These are phyloP conservation scores for Corvus cornix DNA, from an alignment of 2,113 vertebrate genomes.

Conservation along the genomic window DNA sequence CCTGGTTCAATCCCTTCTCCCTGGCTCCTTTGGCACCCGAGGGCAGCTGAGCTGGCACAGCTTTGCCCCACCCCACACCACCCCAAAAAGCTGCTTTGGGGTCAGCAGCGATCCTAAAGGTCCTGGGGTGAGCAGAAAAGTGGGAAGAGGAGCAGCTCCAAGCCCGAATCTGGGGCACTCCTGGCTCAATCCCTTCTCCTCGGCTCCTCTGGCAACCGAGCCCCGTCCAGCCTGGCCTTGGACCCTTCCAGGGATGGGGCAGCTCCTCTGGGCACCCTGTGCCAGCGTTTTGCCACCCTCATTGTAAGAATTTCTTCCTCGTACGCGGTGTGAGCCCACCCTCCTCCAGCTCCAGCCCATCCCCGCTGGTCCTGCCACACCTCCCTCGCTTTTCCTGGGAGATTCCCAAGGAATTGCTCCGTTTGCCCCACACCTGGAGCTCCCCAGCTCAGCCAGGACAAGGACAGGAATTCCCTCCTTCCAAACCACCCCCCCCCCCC, in stretches of 20 bases:
- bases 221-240: background rate
- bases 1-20: background rate
- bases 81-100: background rate
- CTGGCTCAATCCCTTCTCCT: background rate
- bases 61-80: too few species aligned
- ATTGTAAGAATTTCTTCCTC: accelerated
- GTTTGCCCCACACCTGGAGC: background rate
- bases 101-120: background rate
- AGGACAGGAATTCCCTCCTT: background rate
- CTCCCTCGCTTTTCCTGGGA: background rate
- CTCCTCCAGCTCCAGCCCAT: background rate
- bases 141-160: background rate
- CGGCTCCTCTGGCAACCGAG: background rate
- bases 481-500: background rate
- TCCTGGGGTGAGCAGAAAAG: background rate
- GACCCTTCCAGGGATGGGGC: background rate
- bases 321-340: background rate
- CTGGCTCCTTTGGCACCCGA: too few species aligned
- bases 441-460: background rate
- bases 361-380: background rate
- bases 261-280: background rate
- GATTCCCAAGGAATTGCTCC: background rate
- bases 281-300: background rate
- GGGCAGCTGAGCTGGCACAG: too few species aligned
- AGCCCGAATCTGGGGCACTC: accelerated